phyloP scores from a whole-genome alignment of 2,113 vertebrate species.

The Beaufortia kweichowensis region DNA sequence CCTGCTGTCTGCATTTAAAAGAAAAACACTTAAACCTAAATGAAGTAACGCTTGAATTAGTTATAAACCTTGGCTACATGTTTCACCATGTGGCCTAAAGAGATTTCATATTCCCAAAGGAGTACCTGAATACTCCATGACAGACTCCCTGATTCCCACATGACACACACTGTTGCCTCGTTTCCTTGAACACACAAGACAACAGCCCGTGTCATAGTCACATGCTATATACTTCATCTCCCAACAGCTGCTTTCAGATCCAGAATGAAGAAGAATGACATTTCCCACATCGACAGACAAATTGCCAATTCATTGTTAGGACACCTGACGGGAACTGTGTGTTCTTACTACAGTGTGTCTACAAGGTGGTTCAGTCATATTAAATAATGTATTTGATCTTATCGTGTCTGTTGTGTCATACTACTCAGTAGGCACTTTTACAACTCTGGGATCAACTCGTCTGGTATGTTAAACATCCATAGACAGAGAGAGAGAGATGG shows the following conservation, averaged over 20 bases:
- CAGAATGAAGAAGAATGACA: too few relatives aligned
- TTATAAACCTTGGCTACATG: neutral
- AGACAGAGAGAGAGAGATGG: too few relatives aligned
- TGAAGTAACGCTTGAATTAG: neutral
- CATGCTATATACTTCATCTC: too few relatives aligned
- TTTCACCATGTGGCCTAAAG: neutral
- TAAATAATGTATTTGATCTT: neutral
- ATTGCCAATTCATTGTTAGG: neutral
- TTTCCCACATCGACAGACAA: too few relatives aligned
- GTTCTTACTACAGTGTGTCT: neutral
- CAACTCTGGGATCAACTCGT: too few relatives aligned
- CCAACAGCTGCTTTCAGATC: too few relatives aligned
- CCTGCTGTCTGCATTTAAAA: neutral
- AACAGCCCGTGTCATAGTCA: too few relatives aligned
- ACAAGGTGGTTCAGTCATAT: neutral
- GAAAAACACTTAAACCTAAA: neutral
- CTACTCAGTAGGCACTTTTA: neutral
- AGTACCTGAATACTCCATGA: constrained; percentile 1
- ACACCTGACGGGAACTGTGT: neutral
- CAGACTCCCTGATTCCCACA: constrained; percentile 27
- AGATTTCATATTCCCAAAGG: constrained; percentile 2
- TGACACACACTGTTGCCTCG: neutral
- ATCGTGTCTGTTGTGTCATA: neutral
- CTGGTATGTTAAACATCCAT: too few relatives aligned
- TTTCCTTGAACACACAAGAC: neutral